Conservation (phyloP, 2,113 vertebrate genomes). For the Cichladusa arquata region DNA sequence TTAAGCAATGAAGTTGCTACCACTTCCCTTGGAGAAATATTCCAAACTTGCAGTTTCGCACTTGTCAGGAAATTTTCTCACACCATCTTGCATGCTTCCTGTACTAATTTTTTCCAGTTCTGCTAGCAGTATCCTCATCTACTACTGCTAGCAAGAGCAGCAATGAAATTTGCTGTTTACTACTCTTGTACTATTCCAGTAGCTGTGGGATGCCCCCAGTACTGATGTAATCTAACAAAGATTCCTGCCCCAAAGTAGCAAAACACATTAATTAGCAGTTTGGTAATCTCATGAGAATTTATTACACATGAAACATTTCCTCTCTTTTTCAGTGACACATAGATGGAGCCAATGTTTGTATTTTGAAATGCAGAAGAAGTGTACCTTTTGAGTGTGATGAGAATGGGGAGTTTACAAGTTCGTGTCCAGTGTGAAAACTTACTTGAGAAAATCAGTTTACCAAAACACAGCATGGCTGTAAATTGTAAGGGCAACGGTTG, state of each 20-base stretch:
- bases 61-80: slow-evolving; percentile 32
- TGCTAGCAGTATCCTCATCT: background rate
- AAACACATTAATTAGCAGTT: background rate
- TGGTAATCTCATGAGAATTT: background rate
- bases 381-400: background rate
- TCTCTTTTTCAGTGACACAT: background rate
- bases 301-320: background rate
- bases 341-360: background rate
- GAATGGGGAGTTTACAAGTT: background rate
- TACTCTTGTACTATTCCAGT: background rate
- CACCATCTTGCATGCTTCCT: background rate
- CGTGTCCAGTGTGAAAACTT: background rate
- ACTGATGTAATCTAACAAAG: background rate
- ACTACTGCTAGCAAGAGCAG: background rate
- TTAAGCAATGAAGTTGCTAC: background rate
- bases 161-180: background rate
- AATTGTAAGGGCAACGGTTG: background rate
- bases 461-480: background rate
- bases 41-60: slow-evolving; percentile 10
- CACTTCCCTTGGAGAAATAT: background rate
- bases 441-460: background rate
- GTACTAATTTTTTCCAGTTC: background rate
- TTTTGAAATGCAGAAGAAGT: background rate
- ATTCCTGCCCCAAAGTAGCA: background rate
- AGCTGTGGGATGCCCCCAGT: background rate